A percentile compares a stretch with the other conserved stretches of the same genome.
These are phyloP conservation scores for Erythrocercus mccallii DNA, from an alignment of 2,113 vertebrate species.

Conservation along the genomic window DNA sequence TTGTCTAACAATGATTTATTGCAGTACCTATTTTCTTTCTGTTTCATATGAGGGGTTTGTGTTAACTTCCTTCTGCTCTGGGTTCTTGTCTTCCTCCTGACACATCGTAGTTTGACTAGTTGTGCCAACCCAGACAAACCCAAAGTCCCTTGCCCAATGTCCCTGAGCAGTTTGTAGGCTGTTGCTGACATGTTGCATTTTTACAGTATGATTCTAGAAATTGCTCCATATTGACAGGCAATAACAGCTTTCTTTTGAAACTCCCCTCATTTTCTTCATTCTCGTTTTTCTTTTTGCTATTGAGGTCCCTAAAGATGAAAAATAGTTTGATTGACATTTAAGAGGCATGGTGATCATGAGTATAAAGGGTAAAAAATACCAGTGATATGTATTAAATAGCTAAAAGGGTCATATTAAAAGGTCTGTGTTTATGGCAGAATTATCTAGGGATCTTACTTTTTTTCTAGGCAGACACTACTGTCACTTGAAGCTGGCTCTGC, in stretches of 20 bases:
- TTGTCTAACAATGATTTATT: constrained; percentile 1
- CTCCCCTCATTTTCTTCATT: neutral
- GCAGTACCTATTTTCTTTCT: neutral
- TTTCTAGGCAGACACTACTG: neutral
- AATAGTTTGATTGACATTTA: neutral
- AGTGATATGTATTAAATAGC: neutral
- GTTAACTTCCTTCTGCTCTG: neutral
- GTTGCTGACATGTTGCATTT: neutral
- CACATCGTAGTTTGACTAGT: neutral
- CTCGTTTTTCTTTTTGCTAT: neutral
- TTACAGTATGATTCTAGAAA: neutral
- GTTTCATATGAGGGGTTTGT: neutral
- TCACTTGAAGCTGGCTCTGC: neutral
- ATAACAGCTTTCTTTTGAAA: neutral
- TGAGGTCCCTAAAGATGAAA: neutral
- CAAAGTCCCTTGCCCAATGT: neutral
- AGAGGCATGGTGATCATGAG: neutral
- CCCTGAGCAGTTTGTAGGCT: neutral
- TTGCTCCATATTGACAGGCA: rapidly evolving
- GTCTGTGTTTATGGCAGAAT: neutral
- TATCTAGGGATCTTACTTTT: neutral
- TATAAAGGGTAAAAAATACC: neutral
- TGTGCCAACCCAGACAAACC: neutral
- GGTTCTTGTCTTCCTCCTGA: neutral
- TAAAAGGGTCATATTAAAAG: neutral